Percentiles rank a stretch among this genome's conserved stretches.
Conservation (phyloP, 1,140 invertebrate species). For the Nebria ingens region DNA sequence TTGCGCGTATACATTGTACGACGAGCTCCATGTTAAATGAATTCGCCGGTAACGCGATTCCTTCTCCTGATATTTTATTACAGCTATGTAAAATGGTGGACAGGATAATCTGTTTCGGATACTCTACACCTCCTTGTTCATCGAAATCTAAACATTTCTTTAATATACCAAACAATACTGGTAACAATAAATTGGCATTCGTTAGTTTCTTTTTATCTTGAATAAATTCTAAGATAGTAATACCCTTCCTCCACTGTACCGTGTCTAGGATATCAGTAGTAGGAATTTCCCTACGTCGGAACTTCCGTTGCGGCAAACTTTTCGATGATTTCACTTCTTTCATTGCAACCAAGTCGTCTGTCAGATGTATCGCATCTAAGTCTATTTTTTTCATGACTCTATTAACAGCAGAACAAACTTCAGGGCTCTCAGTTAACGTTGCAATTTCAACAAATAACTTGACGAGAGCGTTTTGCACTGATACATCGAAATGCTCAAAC, state of each 20-base stretch:
- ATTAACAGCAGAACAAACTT: slow-evolving; percentile 45
- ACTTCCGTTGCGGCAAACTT: slow-evolving; percentile 22
- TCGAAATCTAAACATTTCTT: slow-evolving; percentile 69
- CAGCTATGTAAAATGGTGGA: slow-evolving; percentile 66
- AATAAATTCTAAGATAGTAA: slow-evolving; percentile 70
- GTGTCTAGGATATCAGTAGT: slow-evolving; percentile 48
- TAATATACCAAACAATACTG: slow-evolving; percentile 69
- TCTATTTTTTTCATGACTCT: slow-evolving; percentile 59
- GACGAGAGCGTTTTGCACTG: slow-evolving; percentile 30
- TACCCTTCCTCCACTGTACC: slow-evolving; percentile 63
- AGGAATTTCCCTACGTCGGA: slow-evolving; percentile 35
- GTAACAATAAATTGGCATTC: slow-evolving; percentile 53
- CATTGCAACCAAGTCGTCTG: slow-evolving; percentile 50
- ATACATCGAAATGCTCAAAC: slow-evolving; percentile 32
- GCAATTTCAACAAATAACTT: slow-evolving; percentile 31
- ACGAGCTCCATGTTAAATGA: slow-evolving; percentile 71
- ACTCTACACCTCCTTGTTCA: slow-evolving; percentile 74
- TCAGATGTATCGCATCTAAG: slow-evolving; percentile 51
- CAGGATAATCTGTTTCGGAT: slow-evolving; percentile 77
- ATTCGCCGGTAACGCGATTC: slow-evolving; percentile 42
- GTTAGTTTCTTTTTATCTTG: slow-evolving; percentile 71
- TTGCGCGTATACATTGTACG: slow-evolving; percentile 77
- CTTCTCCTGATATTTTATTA: slow-evolving; percentile 36
- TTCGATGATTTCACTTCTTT: slow-evolving; percentile 29
- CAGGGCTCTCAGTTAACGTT: slow-evolving; percentile 21